A percentile compares a stretch with the other conserved stretches of the same genome.
phyloP scores from a whole-genome alignment of 2,888 invertebrate genomes.

The Epirrita christyi region DNA sequence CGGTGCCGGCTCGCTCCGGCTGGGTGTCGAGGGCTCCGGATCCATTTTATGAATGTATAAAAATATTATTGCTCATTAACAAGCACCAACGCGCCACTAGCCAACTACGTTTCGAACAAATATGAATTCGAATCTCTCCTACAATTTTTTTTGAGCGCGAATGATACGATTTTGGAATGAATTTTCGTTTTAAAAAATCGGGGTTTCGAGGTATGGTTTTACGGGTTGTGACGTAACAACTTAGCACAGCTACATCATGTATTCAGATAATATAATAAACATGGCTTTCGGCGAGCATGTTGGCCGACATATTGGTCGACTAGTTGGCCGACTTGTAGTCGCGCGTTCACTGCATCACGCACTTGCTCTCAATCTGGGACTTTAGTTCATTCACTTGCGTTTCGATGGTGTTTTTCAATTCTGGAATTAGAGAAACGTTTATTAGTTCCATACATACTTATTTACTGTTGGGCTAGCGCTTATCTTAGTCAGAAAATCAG shows the following conservation, averaged over 20 bases:
- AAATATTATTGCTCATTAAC: constrained; percentile 84
- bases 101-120: constrained; percentile 77
- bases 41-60: constrained; percentile 81
- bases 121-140: constrained; percentile 75
- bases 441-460: too few species aligned
- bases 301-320: constrained; percentile 33
- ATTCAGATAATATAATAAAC: constrained; percentile 60
- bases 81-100: constrained; percentile 84
- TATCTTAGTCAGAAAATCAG: too few species aligned
- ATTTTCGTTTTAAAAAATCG: constrained; percentile 43
- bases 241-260: constrained; percentile 83
- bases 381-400: constrained; percentile 98
- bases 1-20: constrained; percentile 47
- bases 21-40: constrained; percentile 60
- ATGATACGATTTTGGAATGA: constrained; percentile 63
- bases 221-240: constrained; percentile 68
- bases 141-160: constrained; percentile 74
- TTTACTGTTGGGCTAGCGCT: too few species aligned
- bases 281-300: constrained; percentile 35
- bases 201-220: constrained; percentile 53
- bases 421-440: constrained; percentile 87
- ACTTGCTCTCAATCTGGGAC: constrained; percentile 98
- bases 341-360: constrained; percentile 94
- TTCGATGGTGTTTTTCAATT: constrained; percentile 98
- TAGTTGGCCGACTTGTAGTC: constrained; percentile 5